A percentile compares a stretch with the other conserved stretches of the same genome.
Evolutionary conservation across 92 coral and sea anemone species (phyloP).

Genomic region (Epizoanthus illoricatus): DNA sequence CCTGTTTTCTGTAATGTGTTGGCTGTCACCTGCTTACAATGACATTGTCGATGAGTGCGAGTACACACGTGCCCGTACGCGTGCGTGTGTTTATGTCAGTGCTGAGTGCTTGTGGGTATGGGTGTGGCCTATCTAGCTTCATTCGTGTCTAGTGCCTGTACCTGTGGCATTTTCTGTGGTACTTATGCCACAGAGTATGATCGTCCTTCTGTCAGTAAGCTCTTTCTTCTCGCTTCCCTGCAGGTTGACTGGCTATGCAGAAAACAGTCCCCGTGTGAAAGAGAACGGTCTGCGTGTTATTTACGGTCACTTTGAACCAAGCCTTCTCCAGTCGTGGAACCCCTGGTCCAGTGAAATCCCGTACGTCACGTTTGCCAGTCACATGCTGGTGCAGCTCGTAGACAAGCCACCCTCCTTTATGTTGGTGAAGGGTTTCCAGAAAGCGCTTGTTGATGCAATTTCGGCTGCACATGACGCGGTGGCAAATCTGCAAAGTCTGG

Average conservation of each 20-base stretch:
- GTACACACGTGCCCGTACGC: background rate
- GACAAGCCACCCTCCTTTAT: conserved; percentile 58
- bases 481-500: conserved; percentile 40
- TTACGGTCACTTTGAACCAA: conserved; percentile 61
- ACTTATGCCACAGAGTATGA: background rate
- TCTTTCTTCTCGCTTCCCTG: conserved; percentile 28
- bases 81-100: background rate
- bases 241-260: conserved; percentile 85
- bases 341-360: conserved; percentile 91
- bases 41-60: no score
- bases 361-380: conserved; percentile 64
- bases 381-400: conserved; percentile 47
- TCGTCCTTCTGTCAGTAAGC: background rate
- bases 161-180: background rate
- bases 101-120: no score
- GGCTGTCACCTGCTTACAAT: no score
- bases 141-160: no score
- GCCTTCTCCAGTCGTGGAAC: conserved; percentile 90
- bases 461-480: conserved; percentile 66
- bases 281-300: conserved; percentile 79
- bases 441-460: conserved; percentile 79
- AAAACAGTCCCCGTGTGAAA: conserved; percentile 68
- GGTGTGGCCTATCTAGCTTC: no score
- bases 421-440: conserved; percentile 58
- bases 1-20: no score